phyloP scores from a whole-genome alignment of 2,797 vertebrate genomes.

The Pempheris klunzingeri region DNA sequence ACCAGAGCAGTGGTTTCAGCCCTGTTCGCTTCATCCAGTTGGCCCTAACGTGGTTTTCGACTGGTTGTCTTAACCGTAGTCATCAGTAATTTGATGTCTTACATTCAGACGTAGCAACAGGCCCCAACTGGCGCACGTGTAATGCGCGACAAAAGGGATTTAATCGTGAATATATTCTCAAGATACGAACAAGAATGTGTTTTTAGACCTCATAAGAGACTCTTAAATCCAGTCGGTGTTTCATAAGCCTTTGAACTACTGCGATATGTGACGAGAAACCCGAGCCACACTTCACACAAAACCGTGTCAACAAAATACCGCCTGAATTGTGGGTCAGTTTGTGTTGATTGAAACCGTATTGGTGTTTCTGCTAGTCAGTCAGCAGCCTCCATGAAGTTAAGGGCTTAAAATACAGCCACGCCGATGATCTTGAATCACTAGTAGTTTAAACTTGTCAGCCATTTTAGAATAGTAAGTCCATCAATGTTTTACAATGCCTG shows the following conservation, averaged over 20 bases:
- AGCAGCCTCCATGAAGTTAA: fast-evolving
- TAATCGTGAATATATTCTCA: background rate
- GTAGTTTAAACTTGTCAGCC: slow-evolving; percentile 29
- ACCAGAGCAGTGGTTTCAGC: fast-evolving
- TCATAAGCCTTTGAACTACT: too few species aligned
- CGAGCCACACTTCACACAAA: background rate
- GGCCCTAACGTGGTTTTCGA: fast-evolving
- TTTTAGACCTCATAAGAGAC: fast-evolving
- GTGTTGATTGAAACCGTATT: background rate
- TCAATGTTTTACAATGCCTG: background rate
- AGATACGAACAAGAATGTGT: fast-evolving
- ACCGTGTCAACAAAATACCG: slow-evolving; percentile 7
- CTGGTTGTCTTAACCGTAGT: background rate
- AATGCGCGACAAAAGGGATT: background rate
- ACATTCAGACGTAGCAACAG: slow-evolving; percentile 19
- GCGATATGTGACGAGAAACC: fast-evolving
- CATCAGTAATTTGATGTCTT: background rate
- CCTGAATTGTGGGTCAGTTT: background rate
- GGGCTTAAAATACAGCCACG: too few species aligned
- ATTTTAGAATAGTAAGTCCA: slow-evolving; percentile 17
- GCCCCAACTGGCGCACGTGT: slow-evolving; percentile 71
- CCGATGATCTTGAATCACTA: background rate
- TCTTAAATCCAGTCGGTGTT: fast-evolving
- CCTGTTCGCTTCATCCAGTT: fast-evolving
- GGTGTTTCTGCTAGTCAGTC: fast-evolving